Percentiles rank a stretch among this genome's conserved stretches.
Conservation (phyloP, 2,113 vertebrate genomes). For the Boulengeromyrus knoepffleri region DNA sequence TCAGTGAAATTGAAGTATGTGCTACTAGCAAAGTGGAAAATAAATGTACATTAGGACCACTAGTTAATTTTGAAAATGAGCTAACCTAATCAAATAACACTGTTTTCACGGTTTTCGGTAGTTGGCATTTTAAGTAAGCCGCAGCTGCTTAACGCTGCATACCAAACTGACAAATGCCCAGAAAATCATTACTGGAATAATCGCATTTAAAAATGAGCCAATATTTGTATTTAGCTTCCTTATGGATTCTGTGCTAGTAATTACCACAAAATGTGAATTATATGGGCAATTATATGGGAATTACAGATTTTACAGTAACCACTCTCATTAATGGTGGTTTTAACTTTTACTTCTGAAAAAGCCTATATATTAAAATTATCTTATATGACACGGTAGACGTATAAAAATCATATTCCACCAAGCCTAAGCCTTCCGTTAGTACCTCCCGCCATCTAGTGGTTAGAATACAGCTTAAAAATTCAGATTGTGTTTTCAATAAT, state of each 20-base stretch:
- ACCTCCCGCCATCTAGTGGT: conserved; percentile 24
- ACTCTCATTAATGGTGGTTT: background rate
- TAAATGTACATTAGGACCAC: background rate
- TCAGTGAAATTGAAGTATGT: background rate
- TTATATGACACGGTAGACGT: background rate
- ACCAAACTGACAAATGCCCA: background rate
- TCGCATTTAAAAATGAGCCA: background rate
- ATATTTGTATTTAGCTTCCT: background rate
- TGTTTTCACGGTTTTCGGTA: background rate
- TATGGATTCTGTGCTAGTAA: background rate
- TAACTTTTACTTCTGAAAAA: background rate
- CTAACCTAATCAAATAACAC: background rate
- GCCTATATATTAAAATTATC: background rate
- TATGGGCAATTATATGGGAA: background rate
- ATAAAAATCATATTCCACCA: background rate
- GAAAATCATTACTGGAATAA: background rate
- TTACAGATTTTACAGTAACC: background rate
- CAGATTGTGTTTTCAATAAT: background rate
- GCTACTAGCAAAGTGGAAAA: background rate
- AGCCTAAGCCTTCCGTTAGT: background rate
- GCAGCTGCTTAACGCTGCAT: background rate
- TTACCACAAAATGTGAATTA: background rate
- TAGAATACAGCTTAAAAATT: background rate
- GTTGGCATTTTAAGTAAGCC: background rate
- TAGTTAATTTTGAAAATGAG: background rate